Evolutionary conservation across 2,797 vertebrate genomes (phyloP).

Genomic region (Threskiornis aethiopicus): DNA sequence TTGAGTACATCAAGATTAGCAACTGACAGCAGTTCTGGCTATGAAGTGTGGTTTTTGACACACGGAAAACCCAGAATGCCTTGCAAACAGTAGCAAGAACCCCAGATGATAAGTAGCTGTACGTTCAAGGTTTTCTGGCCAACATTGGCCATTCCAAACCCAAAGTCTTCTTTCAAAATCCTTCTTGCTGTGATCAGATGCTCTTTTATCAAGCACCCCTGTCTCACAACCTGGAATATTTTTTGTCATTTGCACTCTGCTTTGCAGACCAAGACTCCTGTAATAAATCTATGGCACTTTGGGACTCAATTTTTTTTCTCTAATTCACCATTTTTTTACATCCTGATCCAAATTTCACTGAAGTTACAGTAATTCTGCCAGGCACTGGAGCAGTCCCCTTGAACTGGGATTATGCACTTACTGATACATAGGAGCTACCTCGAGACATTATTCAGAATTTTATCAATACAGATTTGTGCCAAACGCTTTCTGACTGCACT

Average conservation of each 20-base stretch:
- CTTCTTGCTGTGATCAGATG: background rate
- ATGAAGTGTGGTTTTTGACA: background rate
- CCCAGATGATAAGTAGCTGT: background rate
- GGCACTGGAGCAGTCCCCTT: background rate
- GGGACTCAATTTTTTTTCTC: background rate
- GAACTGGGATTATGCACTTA: background rate
- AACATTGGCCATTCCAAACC: background rate
- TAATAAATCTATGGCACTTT: background rate
- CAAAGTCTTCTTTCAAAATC: background rate
- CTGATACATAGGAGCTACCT: background rate
- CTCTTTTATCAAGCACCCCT: background rate
- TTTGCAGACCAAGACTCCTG: background rate
- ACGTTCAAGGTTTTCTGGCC: background rate
- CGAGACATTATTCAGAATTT: background rate
- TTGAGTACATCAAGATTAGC: background rate
- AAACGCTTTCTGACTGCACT: background rate
- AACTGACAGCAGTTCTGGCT: background rate
- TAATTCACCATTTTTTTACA: accelerated
- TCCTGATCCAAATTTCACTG: background rate
- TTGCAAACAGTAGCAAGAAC: background rate
- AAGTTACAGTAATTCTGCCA: background rate
- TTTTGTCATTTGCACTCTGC: background rate
- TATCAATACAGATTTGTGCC: background rate
- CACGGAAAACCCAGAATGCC: background rate
- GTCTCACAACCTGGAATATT: background rate